Base-by-base conservation (phyloP, 35 echinoderm and acorn worm genomes). In the Apostichopus parvimensis region DNA sequence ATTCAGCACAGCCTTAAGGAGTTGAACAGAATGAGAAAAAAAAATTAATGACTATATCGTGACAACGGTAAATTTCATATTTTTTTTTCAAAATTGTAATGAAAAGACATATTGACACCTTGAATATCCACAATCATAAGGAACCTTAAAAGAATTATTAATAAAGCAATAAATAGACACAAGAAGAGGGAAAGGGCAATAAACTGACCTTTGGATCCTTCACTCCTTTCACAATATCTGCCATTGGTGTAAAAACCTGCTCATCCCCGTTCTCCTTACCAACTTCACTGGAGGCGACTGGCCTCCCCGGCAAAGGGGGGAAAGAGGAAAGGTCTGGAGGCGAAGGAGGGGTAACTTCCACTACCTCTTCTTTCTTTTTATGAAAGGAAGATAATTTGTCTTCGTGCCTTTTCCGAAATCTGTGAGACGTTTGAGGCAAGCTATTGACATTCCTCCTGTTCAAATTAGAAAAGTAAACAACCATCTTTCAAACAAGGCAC, bases 161-260 rank as follows among this genome's bases (percentile, higher is more conserved):
- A 45, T 45, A 45, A 45, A 45, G 34, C 34, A 45, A 4, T 45
- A 45, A 45, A 3, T 45, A 45, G 34, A 45, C 0, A 45, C 0
- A 45, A 45, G 34, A 45, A 45, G 34, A 45, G 34, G 34, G 34
- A 45, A 45, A 45, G 34, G 34, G 20, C 34, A 45, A 45, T 0
- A 45, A 45, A 17, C 82, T 18, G 73, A 97, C 95, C 93, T 97
- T 97, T 53, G 95, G 95, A 90, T 94, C 95, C 78, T 97, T 97
- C 6, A 97, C 91, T 85, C 95, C 95, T 64, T 94, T 97, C 60
- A 97, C 95, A 14, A 97, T 94, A 86, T 97, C 95, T 15, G 95
- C 95, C 95, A 97, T 97, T 1, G 93, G 95, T 61, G 93, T 97
- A 58, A 97, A 88, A 18, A 91, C 78, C 5, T 28, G 54, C n/a